Evolutionary conservation across 2,113 vertebrate species (phyloP), one percentile per base, ranked within the genome.

Genomic region (Ptychochromis oligacanthus): DNA sequence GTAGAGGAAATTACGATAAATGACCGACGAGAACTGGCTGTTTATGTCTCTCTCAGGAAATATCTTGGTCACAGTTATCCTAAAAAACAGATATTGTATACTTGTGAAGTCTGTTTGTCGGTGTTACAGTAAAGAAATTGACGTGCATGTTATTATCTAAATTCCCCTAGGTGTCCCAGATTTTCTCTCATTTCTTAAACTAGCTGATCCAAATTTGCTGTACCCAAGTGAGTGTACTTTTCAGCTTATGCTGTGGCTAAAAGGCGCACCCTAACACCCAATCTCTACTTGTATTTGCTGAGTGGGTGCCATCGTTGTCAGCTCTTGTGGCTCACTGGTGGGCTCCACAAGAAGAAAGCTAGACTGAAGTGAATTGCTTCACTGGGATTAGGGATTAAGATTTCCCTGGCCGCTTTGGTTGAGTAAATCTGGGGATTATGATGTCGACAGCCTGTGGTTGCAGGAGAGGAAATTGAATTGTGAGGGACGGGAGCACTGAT

Each of bases 381-480:
- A 34, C 74, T 58, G 90, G 92, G 95, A 95, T 95, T 95, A 95
- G 80, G 86, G 95, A 95, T 96, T 96, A 96, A 87, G 92, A 94
- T 79, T 91, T 89, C 83, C 92, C 88, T 26, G 77, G 84, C 84
- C 82, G 87, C 88, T 94, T 94, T 89, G 93, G 90, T 91, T 75
- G 90, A 93, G 92, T 95, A 94, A 96, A 96, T 96, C 95, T 94
- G 85, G 88, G 95, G 95, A 96, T 96, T 96, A 96, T 95, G 94
- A 96, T 94, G 94, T 96, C 93, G 94, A 91, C 91, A 81, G 89
- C 84, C 88, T 58, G 78, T 82, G 90, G 91, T 89, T 81, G 83
- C 80, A 70, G 84, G 74, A 80, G 90, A 93, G 89, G 93, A 95
- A 95, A 95, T 93, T 93, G 87, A 95, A 95, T 93, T 94, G 95